phyloP scores from a whole-genome alignment of 2,797 vertebrate species.

The Eidolon dupreanum region DNA sequence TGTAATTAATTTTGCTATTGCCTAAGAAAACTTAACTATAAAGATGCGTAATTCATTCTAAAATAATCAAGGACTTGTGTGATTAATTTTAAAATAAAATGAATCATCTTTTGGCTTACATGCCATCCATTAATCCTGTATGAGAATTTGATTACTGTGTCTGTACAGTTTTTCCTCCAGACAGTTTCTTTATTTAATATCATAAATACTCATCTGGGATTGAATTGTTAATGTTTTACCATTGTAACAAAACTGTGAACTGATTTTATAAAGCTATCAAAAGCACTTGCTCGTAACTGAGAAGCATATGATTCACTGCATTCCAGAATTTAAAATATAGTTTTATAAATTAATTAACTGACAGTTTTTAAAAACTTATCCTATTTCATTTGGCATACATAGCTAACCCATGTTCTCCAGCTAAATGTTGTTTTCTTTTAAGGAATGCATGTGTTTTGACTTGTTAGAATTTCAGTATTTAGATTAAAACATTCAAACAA shows the following conservation, averaged over 20 bases:
- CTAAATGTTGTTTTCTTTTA: background rate
- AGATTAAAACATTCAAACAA: background rate
- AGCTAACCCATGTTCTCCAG: background rate
- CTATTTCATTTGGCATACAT: background rate
- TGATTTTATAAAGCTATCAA: background rate
- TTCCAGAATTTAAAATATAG: background rate
- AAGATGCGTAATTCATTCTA: slow-evolving; percentile 52
- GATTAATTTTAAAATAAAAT: slow-evolving; percentile 61
- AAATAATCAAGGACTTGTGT: slow-evolving; percentile 60
- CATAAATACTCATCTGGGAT: background rate
- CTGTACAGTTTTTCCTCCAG: slow-evolving; percentile 60
- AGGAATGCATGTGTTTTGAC: background rate
- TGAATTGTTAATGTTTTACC: slow-evolving; percentile 11
- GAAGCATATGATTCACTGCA: background rate
- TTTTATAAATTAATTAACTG: background rate
- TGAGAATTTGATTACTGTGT: slow-evolving; percentile 64
- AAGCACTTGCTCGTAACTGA: background rate
- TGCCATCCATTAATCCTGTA: background rate
- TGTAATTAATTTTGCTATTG: slow-evolving; percentile 58
- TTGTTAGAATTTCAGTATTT: background rate
- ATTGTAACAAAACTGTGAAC: slow-evolving; percentile 30
- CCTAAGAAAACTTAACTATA: slow-evolving; percentile 3
- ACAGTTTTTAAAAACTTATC: background rate
- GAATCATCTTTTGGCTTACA: slow-evolving; percentile 47
- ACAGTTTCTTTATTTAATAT: slow-evolving; percentile 60